phyloP scores from a whole-genome alignment of 2,888 invertebrate species.

The Xestia rhomboidea region DNA sequence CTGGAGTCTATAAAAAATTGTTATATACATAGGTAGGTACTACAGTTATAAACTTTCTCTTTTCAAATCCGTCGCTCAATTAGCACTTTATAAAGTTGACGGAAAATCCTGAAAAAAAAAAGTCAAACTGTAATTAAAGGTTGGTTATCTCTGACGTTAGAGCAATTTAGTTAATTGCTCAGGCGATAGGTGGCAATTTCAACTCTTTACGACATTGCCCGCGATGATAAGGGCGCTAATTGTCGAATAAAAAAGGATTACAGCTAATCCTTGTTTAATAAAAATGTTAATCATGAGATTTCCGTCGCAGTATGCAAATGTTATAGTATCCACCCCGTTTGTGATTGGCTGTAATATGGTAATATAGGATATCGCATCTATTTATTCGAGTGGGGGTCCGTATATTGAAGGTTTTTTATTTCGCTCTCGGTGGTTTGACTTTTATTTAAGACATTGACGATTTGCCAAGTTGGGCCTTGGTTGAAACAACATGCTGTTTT shows the following conservation, averaged over 20 bases:
- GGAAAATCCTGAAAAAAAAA: conserved; percentile 69
- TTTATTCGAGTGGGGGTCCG: conserved; percentile 61
- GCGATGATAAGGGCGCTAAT: conserved; percentile 89
- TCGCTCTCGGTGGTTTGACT: neutral
- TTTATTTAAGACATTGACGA: conserved; percentile 8
- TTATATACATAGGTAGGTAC: conserved; percentile 27
- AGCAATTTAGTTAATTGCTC: conserved; percentile 87
- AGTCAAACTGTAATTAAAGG: conserved; percentile 78
- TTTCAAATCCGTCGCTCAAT: conserved; percentile 67
- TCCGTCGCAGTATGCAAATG: conserved; percentile 87
- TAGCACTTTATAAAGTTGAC: conserved; percentile 77
- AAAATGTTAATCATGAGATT: conserved; percentile 90
- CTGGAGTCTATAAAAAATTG: conserved; percentile 52
- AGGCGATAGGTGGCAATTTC: conserved; percentile 85
- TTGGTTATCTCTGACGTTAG: conserved; percentile 79
- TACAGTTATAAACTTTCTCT: conserved; percentile 49
- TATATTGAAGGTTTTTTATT: conserved; percentile 44
- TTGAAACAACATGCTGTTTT: too few relatives aligned
- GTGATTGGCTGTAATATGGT: conserved; percentile 75
- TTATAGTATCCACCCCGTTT: conserved; percentile 77
- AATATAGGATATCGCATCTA: conserved; percentile 63
- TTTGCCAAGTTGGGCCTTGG: neutral
- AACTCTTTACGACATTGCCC: conserved; percentile 89
- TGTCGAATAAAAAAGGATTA: conserved; percentile 91
- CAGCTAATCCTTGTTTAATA: conserved; percentile 89